Base-by-base conservation (phyloP, 2,113 vertebrate genomes). In the Malaclemys terrapin region DNA sequence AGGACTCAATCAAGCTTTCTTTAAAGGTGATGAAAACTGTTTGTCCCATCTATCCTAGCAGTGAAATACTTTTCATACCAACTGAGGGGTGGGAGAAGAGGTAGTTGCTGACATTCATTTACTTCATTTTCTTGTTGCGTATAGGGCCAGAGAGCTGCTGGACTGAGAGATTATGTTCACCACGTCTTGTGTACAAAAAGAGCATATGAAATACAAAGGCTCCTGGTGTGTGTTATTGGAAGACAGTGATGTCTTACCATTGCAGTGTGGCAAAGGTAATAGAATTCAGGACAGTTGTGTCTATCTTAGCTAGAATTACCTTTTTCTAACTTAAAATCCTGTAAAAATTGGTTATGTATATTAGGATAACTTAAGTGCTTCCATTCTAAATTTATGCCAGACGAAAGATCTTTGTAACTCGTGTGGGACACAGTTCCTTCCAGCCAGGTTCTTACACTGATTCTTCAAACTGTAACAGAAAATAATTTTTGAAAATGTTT, bases 121-220 rank as follows among this genome's bases (percentile, higher is more conserved):
- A 90, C 11, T 95, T 96, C 90, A 91, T 95, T 92, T 94, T 19
- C 89, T 93, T 94, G 94, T 95, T 95, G 93, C 91, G 94, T 96
- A 92, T 96, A 96, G 85, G 92, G 89, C 79, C 89, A 87, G 95
- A 79, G 92, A 96, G 79, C 87, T 92, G 87, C 89, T 95, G 94
- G 96, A 94, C 95, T 95, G 84, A 95, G 85, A 2, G 1, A 81
- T 90, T 96, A 95, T 83, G 90, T 95, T 56, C 65, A 31, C 29
- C 35, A n/a, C 7, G 31, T 69, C 78, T 81, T 38, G 72, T 93
- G 80, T 75, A 20, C 90, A 95, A 88, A 94, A 94, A 96, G 94
- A 94, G 84, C 88, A 75, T 4, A 1, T 56, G 93, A 93, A 94
- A 89, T 86, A 88, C 1, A 89, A 87, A 95, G 72, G 84, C 95